Conservation (phyloP, 2,113 vertebrate species). For the Clarias gariepinus region DNA sequence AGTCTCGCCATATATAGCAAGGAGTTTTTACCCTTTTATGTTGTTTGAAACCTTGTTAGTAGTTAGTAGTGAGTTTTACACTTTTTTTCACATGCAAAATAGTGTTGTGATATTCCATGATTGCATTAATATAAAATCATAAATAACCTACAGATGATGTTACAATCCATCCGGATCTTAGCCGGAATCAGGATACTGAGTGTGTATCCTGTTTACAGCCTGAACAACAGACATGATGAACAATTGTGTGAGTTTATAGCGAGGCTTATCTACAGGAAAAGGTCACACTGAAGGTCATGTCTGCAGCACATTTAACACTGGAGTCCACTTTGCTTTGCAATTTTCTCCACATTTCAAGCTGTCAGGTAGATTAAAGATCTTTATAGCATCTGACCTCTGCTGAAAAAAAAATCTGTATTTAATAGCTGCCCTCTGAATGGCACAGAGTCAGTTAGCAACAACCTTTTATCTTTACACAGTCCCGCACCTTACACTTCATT, state of each 20-base stretch:
- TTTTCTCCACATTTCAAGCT: constrained; percentile 25
- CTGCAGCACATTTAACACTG: neutral
- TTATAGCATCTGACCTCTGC: neutral
- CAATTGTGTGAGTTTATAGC: neutral
- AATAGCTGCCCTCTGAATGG: neutral
- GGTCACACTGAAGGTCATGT: constrained; percentile 24
- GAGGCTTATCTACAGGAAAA: neutral
- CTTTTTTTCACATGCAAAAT: neutral
- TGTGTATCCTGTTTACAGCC: neutral
- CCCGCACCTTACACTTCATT: neutral
- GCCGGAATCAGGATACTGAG: neutral
- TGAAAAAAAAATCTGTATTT: neutral
- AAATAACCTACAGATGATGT: neutral
- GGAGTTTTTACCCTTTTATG: neutral
- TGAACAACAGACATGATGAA: neutral
- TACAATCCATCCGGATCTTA: neutral
- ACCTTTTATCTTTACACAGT: neutral
- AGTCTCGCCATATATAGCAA: neutral
- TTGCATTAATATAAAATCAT: neutral
- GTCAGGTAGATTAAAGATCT: constrained; percentile 21
- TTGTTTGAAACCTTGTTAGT: neutral
- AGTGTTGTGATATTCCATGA: neutral
- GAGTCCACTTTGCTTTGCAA: neutral
- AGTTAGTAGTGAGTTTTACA: neutral
- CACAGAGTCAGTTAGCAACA: neutral